Evolutionary conservation across 2,113 vertebrate species (phyloP), one percentile per base, ranked within the genome.

Genomic region (Pimephales promelas): DNA sequence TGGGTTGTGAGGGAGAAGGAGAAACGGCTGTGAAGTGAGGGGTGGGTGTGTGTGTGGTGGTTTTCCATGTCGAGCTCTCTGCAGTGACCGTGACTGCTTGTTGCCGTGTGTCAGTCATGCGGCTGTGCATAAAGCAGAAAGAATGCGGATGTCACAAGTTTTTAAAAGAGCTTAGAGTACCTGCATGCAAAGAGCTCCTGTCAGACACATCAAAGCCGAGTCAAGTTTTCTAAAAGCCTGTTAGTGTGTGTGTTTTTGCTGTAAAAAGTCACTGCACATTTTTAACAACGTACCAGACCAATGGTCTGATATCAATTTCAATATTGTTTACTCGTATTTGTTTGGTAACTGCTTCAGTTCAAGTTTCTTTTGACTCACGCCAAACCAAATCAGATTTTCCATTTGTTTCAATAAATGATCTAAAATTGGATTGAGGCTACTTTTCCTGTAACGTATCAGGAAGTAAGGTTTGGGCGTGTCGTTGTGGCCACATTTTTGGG

Each of bases 101-200:
- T 40, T 49, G 43, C 59, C 9, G 40, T 79, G 40, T 36, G 43
- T 76, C 72, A 54, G 16, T 75, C 13, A 36, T 28, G 45, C 10
- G 36, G 20, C 62, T 79, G 62, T 56, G n/a, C 52, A 36, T 59
- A 28, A 24, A 79, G 56, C 78, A 16, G 13, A 26, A 66, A 45
- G 61, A 80, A 80, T 52, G 78, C 45, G 43, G 78, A 80, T 34
- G 78, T 80, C 61, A 52, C 24, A 22, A 34, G 59, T 34, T 80
- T 43, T 80, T 28, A 34, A 20, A 64, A 80, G 61, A 80, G 20
- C 26, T 80, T 22, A 52, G 34, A 22, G 61, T 36, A 52, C 78
- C 61, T 34, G 43, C 61, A 24, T 49, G 28, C 61, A 28, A 49
- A 47, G 43, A 80, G 78, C 61, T 34, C 1, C 78, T 80, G 43